Base-by-base conservation (phyloP, 2,113 vertebrate species). In the Callipepla californica region DNA sequence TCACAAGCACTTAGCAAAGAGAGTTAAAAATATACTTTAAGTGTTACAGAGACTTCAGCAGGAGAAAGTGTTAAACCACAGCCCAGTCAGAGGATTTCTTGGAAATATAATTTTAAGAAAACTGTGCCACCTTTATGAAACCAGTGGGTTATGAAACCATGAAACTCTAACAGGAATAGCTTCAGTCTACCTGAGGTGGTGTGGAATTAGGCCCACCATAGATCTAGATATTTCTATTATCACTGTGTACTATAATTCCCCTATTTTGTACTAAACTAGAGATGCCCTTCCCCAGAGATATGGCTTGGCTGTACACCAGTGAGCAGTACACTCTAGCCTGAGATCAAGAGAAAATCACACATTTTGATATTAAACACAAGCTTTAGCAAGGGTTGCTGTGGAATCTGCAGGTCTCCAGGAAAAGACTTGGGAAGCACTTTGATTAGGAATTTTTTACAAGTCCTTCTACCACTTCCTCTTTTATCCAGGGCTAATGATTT, bases 51-150 rank as follows among this genome's bases (percentile, higher is more conserved):
- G 76, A 50, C 53, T 85, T 85, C 77, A 78, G 53, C 79, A 89
- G 62, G 44, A 89, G 51, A 83, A 80, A 93, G n/a, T 67, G 40
- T 55, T 79, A 59, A 84, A 85, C 14, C 63, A 50, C 78, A 92
- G 47, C 26, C 51, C 50, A 57, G 77, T 93, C 61, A 81, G 55
- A 79, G 28, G 5, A 81, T 73, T 85, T 69, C 38, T 80, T 74
- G 77, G 83, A 95, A 88, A 80, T 28, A 59, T 63, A 57, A 23
- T 83, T 86, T 93, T 79, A 76, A 57, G 69, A 91, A 96, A 97
- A 86, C 32, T 13, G 76, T 44, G 28, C 40, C 63, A 73, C 40
- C 32, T 91, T 45, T 90, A 62, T 50, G 57, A 86, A 94, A 85
- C 11, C 36, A 76, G 13, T 12, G 58, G 34, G 66, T 68, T 79